Conservation (phyloP, 2,888 invertebrate genomes). For the Drosophila testacea region DNA sequence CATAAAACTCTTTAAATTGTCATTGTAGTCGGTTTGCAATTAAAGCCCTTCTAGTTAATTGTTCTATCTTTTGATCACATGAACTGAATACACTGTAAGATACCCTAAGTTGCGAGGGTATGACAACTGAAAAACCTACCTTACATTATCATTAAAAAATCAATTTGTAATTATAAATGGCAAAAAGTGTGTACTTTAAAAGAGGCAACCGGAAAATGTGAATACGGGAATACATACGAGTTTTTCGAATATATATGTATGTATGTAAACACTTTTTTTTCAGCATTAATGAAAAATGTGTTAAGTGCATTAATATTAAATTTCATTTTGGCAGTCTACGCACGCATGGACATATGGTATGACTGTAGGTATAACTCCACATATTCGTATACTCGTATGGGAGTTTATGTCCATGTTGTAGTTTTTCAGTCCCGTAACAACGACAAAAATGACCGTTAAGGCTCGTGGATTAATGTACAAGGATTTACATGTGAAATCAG, state of each 20-base stretch:
- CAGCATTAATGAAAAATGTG: conserved; percentile 74
- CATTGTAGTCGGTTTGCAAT: neutral
- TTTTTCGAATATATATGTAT: conserved; percentile 14
- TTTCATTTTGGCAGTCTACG: conserved; percentile 54
- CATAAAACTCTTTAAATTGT: neutral
- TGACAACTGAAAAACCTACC: conserved; percentile 16
- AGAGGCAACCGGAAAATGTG: conserved; percentile 27
- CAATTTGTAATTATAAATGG: conserved; percentile 66
- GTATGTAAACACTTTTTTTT: conserved; percentile 48
- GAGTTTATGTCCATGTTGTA: conserved; percentile 17
- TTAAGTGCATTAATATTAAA: conserved; percentile 79
- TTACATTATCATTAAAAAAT: conserved; percentile 67
- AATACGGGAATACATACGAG: conserved; percentile 18
- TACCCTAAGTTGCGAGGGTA: conserved; percentile 13
- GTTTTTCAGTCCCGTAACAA: conserved; percentile 35
- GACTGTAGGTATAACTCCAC: neutral
- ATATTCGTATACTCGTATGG: conserved; percentile 14
- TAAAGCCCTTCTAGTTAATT: neutral
- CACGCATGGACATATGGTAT: conserved; percentile 1
- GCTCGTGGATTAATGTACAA: conserved; percentile 63
- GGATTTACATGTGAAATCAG: conserved; percentile 71
- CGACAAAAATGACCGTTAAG: conserved; percentile 55
- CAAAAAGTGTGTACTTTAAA: conserved; percentile 33
- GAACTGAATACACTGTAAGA: neutral
- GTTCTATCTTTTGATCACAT: neutral